Evolutionary conservation across 2,113 vertebrate genomes (phyloP), one percentile per base, ranked within the genome.

Genomic region (Chloebia gouldiae): DNA sequence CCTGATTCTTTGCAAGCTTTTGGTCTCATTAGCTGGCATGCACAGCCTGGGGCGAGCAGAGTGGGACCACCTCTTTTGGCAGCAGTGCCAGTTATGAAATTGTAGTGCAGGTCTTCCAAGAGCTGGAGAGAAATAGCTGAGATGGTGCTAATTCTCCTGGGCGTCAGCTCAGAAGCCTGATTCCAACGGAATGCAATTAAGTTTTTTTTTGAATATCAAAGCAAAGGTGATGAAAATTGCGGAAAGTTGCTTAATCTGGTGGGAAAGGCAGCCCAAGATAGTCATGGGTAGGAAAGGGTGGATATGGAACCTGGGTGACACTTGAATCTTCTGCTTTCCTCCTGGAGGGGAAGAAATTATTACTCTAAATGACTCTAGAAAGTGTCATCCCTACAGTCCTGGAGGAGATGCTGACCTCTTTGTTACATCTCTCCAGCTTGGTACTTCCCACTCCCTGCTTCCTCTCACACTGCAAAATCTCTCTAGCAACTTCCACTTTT

Each of bases 11-110:
- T 73, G 19, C 17, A 35, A 77, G 75, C 54, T 1, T 15, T 56
- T 61, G 19, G 17, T 53, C 53, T 76, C 7, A 2, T 53, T 40
- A 63, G 86, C 22, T 0, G 0, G 39, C 0, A 0, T 33, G 51
- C n/a, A n/a, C 60, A 86, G 83, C 64, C 60, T 78, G 80, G 64
- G 81, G 73, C 0, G 0, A 84, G 57, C 77, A 35, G 65, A 54
- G 64, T 6, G 17, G 65, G 70, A 57, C 60, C 51, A 49, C 65
- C 81, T 85, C 57, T 76, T 93, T 56, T 87, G 57, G 92, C 81
- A 82, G 63, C 63, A 37, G 28, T 53, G 57, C 78, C 8, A 3
- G 40, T 59, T 2, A 0, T 56, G 69, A 90, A 84, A 91, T 40
- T 69, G 79, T 72, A 85, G 54, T 19, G 49, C 45, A 40, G 18